phyloP scores from a whole-genome alignment of 2,888 invertebrate species.

The Drymonia ruficornis region DNA sequence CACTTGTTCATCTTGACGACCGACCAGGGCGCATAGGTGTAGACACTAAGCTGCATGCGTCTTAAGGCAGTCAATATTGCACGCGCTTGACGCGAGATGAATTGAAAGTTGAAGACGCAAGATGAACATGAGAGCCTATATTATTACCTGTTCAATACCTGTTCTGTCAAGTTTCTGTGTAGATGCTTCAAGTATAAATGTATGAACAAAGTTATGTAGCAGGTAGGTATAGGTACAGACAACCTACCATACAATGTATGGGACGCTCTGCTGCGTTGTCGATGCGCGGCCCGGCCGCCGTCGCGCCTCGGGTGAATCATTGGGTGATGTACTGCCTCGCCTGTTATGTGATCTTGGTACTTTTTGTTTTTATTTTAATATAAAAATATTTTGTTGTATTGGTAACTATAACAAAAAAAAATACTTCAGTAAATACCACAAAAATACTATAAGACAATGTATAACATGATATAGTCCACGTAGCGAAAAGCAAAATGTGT shows the following conservation, averaged over 20 bases:
- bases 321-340: conserved; percentile 59
- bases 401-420: not conserved
- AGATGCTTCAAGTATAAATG: no score
- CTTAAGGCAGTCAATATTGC: no score
- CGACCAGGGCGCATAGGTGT: no score
- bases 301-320: conserved; percentile 78
- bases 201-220: not conserved
- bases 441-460: not conserved
- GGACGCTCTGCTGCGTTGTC: conserved; percentile 59
- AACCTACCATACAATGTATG: conserved; percentile 52
- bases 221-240: conserved; percentile 14
- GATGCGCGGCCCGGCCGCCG: conserved; percentile 58
- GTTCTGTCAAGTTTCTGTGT: no score
- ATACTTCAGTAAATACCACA: not conserved
- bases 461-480: no score
- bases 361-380: conserved; percentile 27
- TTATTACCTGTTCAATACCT: no score
- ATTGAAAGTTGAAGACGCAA: no score
- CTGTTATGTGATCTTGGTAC: conserved; percentile 47
- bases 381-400: conserved; percentile 4
- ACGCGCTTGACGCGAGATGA: no score
- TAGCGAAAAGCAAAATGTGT: no score
- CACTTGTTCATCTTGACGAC: no score
- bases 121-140: no score
- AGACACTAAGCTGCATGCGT: no score